phyloP scores from a whole-genome alignment of 2,888 invertebrate genomes.

The Acleris sparsana region DNA sequence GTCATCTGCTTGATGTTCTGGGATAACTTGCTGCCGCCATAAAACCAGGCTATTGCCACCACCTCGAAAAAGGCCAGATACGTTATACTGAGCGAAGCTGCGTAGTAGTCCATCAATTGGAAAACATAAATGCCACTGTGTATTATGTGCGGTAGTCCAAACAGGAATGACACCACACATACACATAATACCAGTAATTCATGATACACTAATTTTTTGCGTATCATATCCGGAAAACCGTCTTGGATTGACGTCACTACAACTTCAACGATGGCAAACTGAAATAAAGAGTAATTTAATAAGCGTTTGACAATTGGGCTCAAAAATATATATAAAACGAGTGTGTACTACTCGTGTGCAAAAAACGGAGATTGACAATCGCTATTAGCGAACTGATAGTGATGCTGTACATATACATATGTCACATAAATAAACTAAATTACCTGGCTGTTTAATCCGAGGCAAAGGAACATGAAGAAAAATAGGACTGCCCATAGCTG shows the following conservation, averaged over 20 bases:
- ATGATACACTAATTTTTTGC: conserved; percentile 91
- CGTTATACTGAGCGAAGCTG: conserved; percentile 95
- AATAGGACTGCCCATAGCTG: conserved; percentile 95
- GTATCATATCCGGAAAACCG: conserved; percentile 94
- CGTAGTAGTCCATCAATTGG: conserved; percentile 96
- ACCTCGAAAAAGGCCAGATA: conserved; percentile 97
- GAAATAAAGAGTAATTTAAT: conserved; percentile 55
- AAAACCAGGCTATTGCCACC: conserved; percentile 95
- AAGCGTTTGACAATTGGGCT: not conserved
- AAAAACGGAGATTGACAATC: too few species aligned
- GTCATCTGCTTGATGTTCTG: conserved; percentile 96
- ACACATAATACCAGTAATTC: conserved; percentile 93
- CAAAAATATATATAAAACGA: not conserved
- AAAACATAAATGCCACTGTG: conserved; percentile 96
- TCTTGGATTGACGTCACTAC: conserved; percentile 97
- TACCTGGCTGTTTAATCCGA: conserved; percentile 95
- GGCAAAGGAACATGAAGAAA: conserved; percentile 95
- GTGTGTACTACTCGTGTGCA: too few species aligned
- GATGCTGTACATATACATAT: too few species aligned
- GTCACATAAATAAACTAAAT: conserved; percentile 27
- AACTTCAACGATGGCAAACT: conserved; percentile 97
- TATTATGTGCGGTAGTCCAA: conserved; percentile 94
- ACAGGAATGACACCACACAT: conserved; percentile 91
- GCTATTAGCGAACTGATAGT: too few species aligned
- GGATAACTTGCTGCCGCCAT: conserved; percentile 91